Percentiles rank a stretch among this genome's conserved stretches.
These are phyloP conservation scores for Microcebus griseorufus DNA, from an alignment of 2,113 vertebrate genomes.

Conservation along the genomic window DNA sequence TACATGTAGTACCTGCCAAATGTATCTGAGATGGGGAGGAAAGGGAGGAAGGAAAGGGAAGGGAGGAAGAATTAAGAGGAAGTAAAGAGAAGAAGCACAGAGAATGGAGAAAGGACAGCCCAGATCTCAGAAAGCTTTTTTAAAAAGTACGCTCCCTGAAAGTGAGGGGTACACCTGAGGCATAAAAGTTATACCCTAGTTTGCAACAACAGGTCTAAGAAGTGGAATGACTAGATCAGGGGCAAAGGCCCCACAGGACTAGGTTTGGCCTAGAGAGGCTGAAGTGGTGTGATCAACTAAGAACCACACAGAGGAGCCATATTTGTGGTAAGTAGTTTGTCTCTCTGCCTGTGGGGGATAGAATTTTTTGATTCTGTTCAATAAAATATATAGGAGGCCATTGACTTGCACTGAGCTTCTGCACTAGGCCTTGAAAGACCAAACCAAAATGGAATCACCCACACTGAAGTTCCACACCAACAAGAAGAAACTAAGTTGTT, in stretches of 20 bases:
- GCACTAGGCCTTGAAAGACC: neutral
- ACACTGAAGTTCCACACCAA: neutral
- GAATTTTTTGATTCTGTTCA: neutral
- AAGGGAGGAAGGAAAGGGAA: neutral
- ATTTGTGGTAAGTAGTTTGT: neutral
- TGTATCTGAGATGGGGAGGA: neutral
- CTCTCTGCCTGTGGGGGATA: neutral
- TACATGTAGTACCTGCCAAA: neutral
- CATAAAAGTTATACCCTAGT: neutral
- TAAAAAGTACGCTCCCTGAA: slow-evolving; percentile 16
- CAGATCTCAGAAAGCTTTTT: neutral
- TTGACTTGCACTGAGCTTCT: neutral
- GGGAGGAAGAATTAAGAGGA: neutral
- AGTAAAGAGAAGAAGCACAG: neutral
- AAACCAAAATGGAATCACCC: neutral
- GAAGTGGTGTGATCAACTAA: neutral
- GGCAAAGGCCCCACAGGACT: neutral
- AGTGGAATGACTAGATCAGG: neutral
- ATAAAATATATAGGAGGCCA: neutral
- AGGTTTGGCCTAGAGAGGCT: neutral
- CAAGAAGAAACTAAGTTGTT: neutral
- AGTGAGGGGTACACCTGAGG: neutral
- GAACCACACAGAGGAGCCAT: neutral
- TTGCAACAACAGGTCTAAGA: neutral
- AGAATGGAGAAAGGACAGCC: neutral